Evolutionary conservation across 2,113 vertebrate genomes (phyloP).

Genomic region (Plectropomus leopardus): DNA sequence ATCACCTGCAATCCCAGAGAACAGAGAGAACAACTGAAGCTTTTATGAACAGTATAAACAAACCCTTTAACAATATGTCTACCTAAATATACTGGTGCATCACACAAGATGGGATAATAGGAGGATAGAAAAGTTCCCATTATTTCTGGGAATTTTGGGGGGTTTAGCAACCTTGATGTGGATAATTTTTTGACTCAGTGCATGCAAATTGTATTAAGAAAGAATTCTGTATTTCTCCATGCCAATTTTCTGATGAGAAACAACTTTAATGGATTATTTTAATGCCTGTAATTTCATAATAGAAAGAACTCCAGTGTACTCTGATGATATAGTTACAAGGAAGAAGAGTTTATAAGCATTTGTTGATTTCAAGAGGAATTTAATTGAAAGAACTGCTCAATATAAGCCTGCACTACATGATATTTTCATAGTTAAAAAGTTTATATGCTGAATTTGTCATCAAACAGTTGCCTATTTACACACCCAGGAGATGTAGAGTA

Average conservation of each 20-base stretch:
- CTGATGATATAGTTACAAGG: not conserved
- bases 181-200: not conserved
- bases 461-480: not conserved
- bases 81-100: not conserved
- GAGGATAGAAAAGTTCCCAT: not conserved
- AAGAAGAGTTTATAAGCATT: not conserved
- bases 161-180: no score
- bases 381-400: not conserved
- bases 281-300: not conserved
- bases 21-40: constrained; percentile 9
- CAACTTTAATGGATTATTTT: not conserved
- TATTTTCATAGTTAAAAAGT: not conserved
- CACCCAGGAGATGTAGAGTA: not conserved
- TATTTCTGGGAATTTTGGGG: no score
- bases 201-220: not conserved
- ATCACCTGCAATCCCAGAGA: constrained; percentile 22
- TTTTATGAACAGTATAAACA: constrained; percentile 24
- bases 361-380: not conserved
- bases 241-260: not conserved
- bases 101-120: not conserved
- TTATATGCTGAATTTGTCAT: not conserved
- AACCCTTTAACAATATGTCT: constrained; percentile 7
- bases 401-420: not conserved
- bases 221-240: not conserved
- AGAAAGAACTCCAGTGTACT: not conserved